Evolutionary conservation across 2,888 invertebrate species (phyloP).

Genomic region (Pheosia gnoma): DNA sequence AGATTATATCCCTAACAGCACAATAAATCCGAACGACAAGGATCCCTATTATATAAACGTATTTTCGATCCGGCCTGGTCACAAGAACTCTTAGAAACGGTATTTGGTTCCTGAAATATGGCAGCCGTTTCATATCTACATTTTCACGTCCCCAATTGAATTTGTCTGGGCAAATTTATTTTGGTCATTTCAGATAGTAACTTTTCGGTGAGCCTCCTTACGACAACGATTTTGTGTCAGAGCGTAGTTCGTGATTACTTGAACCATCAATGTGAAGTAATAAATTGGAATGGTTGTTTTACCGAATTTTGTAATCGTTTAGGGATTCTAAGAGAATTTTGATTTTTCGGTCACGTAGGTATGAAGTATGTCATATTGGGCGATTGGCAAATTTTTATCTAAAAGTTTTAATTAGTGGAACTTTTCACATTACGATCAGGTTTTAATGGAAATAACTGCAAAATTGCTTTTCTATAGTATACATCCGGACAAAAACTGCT

Average conservation of each 20-base stretch:
- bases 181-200: conserved; percentile 14
- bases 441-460: too few species aligned
- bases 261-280: conserved; percentile 8
- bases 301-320: neutral
- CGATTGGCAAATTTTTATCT: too few species aligned
- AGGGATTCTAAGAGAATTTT: too few species aligned
- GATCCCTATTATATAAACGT: conserved; percentile 23
- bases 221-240: conserved; percentile 5
- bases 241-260: neutral
- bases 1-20: conserved; percentile 9
- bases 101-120: conserved; percentile 38
- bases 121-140: conserved; percentile 39
- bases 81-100: conserved; percentile 22
- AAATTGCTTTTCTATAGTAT: too few species aligned
- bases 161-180: conserved; percentile 22
- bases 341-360: too few species aligned
- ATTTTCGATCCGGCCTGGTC: conserved; percentile 39
- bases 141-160: conserved; percentile 41
- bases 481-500: too few species aligned
- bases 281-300: conserved; percentile 4
- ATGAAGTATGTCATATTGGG: too few species aligned
- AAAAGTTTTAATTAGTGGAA: too few species aligned
- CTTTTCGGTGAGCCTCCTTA: conserved; percentile 10
- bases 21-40: conserved; percentile 25
- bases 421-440: too few species aligned